phyloP scores from a whole-genome alignment of 2,888 invertebrate species.

The Leptinotarsa tumamoca region DNA sequence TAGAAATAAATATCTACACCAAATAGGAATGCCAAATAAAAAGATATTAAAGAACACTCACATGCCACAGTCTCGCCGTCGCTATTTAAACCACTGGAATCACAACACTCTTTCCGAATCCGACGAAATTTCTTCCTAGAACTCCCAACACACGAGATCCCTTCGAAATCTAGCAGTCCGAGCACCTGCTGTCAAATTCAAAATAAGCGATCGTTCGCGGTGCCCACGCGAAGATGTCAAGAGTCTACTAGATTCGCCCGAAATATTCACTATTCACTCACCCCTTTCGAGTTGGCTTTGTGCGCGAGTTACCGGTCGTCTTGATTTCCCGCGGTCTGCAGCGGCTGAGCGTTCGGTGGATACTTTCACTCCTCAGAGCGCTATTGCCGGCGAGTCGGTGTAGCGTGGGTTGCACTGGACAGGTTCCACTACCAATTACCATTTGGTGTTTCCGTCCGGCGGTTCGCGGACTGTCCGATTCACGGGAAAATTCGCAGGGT shows the following conservation, averaged over 20 bases:
- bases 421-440: constrained; percentile 26
- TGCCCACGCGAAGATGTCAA: constrained; percentile 13
- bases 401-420: constrained; percentile 26
- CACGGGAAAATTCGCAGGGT: not conserved
- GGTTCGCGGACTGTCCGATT: not conserved
- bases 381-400: constrained; percentile 19
- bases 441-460: constrained; percentile 4
- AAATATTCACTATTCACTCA: constrained; percentile 20
- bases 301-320: constrained; percentile 17
- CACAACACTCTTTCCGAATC: constrained; percentile 1
- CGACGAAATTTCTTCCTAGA: not conserved
- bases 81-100: constrained; percentile 8
- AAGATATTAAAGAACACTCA: constrained; percentile 3
- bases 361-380: constrained; percentile 19
- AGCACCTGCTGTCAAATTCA: constrained; percentile 24
- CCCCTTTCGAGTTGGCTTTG: constrained; percentile 21
- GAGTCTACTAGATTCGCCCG: constrained; percentile 15
- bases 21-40: not conserved
- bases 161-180: not conserved
- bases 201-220: constrained; percentile 18
- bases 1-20: not conserved
- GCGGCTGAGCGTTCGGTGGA: constrained; percentile 12
- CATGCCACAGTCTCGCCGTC: constrained; percentile 18
- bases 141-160: not conserved
- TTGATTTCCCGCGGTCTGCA: constrained; percentile 21